These are phyloP conservation scores for Haliclystus octoradiatus DNA, from an alignment of 30 jellyfish, hydroid and myxozoan species.

Conservation along the genomic window DNA sequence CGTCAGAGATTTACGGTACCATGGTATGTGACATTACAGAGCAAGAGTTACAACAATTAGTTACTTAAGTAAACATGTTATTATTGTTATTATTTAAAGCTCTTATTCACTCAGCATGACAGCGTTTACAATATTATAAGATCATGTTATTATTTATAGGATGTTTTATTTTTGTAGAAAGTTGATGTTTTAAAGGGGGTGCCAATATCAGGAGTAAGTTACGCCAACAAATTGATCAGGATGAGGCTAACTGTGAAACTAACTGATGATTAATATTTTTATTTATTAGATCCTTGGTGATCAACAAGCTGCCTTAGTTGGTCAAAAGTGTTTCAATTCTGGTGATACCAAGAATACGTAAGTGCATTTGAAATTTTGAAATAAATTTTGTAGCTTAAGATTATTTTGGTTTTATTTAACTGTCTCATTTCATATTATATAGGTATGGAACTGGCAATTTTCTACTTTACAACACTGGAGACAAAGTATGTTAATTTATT, in stretches of 20 bases:
- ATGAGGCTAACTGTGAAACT: background rate
- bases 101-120: too few species aligned
- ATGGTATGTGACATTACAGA: conserved; percentile 6
- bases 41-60: background rate
- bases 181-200: conserved; percentile 39
- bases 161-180: conserved; percentile 5
- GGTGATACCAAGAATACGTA: conserved; percentile 88
- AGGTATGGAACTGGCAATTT: conserved; percentile 82
- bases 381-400: too few species aligned
- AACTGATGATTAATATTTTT: background rate
- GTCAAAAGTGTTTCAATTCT: conserved; percentile 57
- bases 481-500: conserved; percentile 14
- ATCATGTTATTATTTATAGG: background rate
- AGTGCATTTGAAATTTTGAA: too few species aligned
- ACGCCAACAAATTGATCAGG: background rate
- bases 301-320: conserved; percentile 95
- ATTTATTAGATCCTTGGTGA: conserved; percentile 54
- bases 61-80: background rate
- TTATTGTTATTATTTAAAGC: too few species aligned
- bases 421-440: background rate
- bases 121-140: too few species aligned
- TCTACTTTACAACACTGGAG: conserved; percentile 69
- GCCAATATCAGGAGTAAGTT: conserved; percentile 69
- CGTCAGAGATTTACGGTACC: conserved; percentile 78
- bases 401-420: too few species aligned